Evolutionary conservation across 2,797 vertebrate genomes (phyloP).

Genomic region (Catostomus latipinnis): DNA sequence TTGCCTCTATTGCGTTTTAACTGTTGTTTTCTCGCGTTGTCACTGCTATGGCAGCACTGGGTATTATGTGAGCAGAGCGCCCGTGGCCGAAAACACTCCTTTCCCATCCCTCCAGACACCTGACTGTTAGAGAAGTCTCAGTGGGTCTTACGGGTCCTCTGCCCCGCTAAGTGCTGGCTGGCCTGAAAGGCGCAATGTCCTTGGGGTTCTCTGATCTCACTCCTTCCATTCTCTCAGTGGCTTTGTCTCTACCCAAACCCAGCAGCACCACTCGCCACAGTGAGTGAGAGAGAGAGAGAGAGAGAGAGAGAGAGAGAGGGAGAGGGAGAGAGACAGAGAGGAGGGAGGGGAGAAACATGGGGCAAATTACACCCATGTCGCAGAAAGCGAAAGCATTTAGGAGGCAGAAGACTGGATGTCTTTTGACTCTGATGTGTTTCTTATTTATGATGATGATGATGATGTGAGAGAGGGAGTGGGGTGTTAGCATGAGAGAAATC

Average conservation of each 20-base stretch:
- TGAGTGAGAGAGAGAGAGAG: slow-evolving; percentile 54
- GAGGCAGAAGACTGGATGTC: slow-evolving; percentile 60
- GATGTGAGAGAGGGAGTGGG: slow-evolving; percentile 40
- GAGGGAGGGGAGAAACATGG: no score
- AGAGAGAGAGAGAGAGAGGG: neutral
- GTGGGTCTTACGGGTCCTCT: slow-evolving; percentile 84
- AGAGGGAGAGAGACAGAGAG: no score
- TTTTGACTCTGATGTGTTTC: slow-evolving; percentile 65
- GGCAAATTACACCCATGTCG: slow-evolving; percentile 76
- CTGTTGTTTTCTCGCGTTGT: slow-evolving; percentile 96
- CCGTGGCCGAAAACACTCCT: slow-evolving; percentile 69
- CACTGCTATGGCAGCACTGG: slow-evolving; percentile 81
- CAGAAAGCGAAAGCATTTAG: slow-evolving; percentile 71
- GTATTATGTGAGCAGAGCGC: slow-evolving; percentile 68
- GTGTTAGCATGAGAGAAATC: slow-evolving; percentile 54
- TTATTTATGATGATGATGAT: slow-evolving; percentile 60
- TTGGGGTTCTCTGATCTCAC: slow-evolving; percentile 83
- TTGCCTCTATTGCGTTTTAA: slow-evolving; percentile 83
- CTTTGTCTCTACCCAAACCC: slow-evolving; percentile 74
- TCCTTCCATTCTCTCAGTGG: slow-evolving; percentile 83
- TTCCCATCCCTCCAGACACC: slow-evolving; percentile 77
- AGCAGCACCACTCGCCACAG: slow-evolving; percentile 48
- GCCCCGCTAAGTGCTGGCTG: slow-evolving; percentile 89
- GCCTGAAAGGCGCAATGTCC: slow-evolving; percentile 92
- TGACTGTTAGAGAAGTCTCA: slow-evolving; percentile 97